Base-by-base conservation (phyloP, 1,140 invertebrate species). In the Bombus waltoni region DNA sequence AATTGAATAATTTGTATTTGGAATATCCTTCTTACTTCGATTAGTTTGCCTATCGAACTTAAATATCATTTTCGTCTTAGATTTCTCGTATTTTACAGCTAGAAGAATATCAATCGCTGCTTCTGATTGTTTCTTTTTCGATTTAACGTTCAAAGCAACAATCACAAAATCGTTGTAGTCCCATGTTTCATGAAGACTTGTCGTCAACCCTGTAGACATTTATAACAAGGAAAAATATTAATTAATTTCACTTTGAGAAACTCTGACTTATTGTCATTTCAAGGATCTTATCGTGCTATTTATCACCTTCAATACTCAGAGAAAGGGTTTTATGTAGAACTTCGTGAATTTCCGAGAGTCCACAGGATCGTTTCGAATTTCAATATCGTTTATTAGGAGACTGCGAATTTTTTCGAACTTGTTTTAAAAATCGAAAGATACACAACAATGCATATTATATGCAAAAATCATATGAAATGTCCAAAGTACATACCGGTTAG, bases 1-100 rank as follows among this genome's bases (percentile, higher is more conserved):
- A 5, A n/a, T 28, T 3, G 5, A 10, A 71, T 13, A 28, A 72
- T n/a, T 18, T 8, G 1, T 15, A 28, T 28, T 38, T 40, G 11
- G 1, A 28, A 75, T 73, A 28, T 66, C 3, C 11, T n/a, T 42
- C 3, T 96, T 96, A 95, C 97, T 96, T 95, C 96, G 94, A 92
- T 97, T 97, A 9, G 95, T 94, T 72, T 95, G 95, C 88, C 97
- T 94, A 92, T 98, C 97, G 71, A 97, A 92, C 86, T 97, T 95
- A 70, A 97, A 93, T 32, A 96, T 94, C 90, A 97, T 96, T 92
- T 97, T 97, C 42, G 97, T 95, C 87, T 96, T 96, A 10, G 96
- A 92, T 76, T 95, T 95, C 9, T 95, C 95, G 91, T 97, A 97
- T 86, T 97, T 97, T 4, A 97, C 95, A 38, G 96, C 96, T 47